Evolutionary conservation across 2,888 invertebrate species (phyloP).

Genomic region (Acanthosepion lycidas): DNA sequence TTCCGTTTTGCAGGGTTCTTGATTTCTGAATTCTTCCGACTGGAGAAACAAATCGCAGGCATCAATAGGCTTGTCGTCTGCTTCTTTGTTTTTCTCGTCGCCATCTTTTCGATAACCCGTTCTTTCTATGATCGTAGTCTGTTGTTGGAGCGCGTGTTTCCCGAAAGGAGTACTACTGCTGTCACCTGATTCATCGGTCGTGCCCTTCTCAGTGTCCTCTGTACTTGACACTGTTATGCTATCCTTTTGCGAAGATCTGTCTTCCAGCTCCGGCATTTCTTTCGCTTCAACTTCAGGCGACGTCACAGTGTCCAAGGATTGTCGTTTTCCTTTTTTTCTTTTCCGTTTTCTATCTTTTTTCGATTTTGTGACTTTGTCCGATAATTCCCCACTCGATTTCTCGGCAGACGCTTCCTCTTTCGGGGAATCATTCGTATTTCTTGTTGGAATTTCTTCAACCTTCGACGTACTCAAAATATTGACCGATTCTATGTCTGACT

Average conservation of each 20-base stretch:
- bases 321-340: not conserved
- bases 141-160: not conserved
- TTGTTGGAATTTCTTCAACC: not conserved
- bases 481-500: not conserved
- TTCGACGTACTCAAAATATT: not conserved
- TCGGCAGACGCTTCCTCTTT: not conserved
- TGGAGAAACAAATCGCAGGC: not conserved
- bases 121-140: not conserved
- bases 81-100: not conserved
- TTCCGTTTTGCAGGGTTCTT: not conserved
- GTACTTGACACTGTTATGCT: not conserved
- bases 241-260: not conserved
- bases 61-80: not conserved
- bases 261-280: not conserved
- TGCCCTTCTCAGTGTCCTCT: not conserved
- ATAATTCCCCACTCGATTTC: not conserved
- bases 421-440: not conserved
- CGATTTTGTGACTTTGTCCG: not conserved
- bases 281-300: not conserved
- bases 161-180: not conserved
- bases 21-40: not conserved
- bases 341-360: constrained; percentile 13
- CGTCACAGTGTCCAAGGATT: not conserved
- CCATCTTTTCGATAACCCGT: not conserved
- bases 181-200: not conserved